These are phyloP conservation scores for Pyrrhosoma nymphula DNA, from an alignment of 2,888 invertebrate species.

Conservation along the genomic window DNA sequence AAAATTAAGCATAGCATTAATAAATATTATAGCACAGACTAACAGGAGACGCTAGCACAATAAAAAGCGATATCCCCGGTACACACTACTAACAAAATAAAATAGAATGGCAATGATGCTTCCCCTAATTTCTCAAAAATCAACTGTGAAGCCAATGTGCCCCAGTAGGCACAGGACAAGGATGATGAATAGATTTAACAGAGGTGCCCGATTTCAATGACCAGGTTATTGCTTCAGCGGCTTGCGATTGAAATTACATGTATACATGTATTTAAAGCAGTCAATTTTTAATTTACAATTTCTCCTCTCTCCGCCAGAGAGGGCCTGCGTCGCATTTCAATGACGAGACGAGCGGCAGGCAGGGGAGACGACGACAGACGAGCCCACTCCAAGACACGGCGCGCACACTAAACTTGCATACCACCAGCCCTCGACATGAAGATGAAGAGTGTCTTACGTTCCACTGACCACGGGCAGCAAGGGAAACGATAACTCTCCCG, in stretches of 20 bases:
- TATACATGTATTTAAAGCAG: background rate
- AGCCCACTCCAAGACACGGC: background rate
- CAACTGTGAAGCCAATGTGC: too few relatives aligned
- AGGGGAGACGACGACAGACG: background rate
- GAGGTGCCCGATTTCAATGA: background rate
- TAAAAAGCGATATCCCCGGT: too few relatives aligned
- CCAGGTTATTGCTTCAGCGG: background rate
- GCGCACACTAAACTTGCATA: conserved; percentile 21
- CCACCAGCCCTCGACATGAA: background rate
- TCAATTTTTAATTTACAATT: background rate
- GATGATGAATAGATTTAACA: too few relatives aligned
- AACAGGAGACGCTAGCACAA: too few relatives aligned
- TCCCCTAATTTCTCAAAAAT: too few relatives aligned
- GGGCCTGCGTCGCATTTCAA: background rate
- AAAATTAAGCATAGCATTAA: too few relatives aligned
- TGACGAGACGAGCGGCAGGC: background rate
- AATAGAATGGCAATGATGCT: too few relatives aligned
- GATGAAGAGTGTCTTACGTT: background rate
- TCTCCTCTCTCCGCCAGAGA: background rate
- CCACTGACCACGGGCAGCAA: conserved; percentile 17
- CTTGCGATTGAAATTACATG: background rate
- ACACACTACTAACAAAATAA: too few relatives aligned
- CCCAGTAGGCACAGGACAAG: too few relatives aligned
- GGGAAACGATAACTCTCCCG: conserved; percentile 25
- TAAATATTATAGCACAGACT: too few relatives aligned